Evolutionary conservation across 2,113 vertebrate genomes (phyloP), one percentile per base, ranked within the genome.

Genomic region (Myotis davidii): DNA sequence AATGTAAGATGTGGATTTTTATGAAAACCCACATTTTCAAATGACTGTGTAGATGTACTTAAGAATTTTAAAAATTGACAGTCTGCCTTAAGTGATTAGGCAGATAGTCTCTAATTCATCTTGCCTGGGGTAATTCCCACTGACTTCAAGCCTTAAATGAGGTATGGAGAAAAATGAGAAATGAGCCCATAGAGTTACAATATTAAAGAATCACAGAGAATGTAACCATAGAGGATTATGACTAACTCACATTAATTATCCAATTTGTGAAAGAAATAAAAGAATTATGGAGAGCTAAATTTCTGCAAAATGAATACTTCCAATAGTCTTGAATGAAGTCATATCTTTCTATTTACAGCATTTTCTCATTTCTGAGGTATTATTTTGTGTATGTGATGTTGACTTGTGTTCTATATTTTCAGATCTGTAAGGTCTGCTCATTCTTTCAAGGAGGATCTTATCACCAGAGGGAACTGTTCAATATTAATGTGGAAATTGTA

Each of bases 221-320:
- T 97, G 94, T 96, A 97, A 96, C 95, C 92, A 95, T 95, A 96
- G 96, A 98, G 94, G 85, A 97, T 97, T 97, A 96, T 97, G 97
- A 97, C 95, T 96, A 97, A 96, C 96, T 97, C 97, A 96, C 97
- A 97, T 97, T 98, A 98, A 98, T 97, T 98, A 98, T 98, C 96
- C 96, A 98, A 97, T 98, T 97, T 97, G 97, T 96, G 95, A 97
- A 96, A 95, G 94, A 97, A 98, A 96, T 96, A 96, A 97, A 97
- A 96, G 95, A 97, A 97, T 97, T 97, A 97, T 78, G 34, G 94
- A 95, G 94, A 95, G 88, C 95, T 96, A 95, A 90, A 95, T 97
- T 96, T 90, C 85, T 97, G 88, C 88, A 95, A 96, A 97, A 95
- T 96, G 95, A 97, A 83, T 96, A 92, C 85, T 96, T 96, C 21